A percentile compares a stretch with the other conserved stretches of the same genome.
These are phyloP conservation scores for Gymnocheta viridis DNA, from an alignment of 2,888 invertebrate genomes.

Conservation along the genomic window DNA sequence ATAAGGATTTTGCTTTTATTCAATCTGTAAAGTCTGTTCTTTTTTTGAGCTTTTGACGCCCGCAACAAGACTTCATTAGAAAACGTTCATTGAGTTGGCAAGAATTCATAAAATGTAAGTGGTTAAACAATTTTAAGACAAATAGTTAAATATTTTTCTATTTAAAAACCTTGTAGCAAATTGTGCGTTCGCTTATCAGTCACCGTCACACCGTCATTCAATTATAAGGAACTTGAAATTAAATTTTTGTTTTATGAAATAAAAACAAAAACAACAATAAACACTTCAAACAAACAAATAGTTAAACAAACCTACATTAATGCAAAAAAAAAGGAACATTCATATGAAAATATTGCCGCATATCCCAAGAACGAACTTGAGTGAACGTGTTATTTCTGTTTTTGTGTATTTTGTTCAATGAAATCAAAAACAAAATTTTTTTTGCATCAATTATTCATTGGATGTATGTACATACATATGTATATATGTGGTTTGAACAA, in stretches of 20 bases:
- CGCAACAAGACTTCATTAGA: too few relatives aligned
- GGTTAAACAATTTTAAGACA: too few relatives aligned
- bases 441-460: constrained; percentile 36
- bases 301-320: background rate
- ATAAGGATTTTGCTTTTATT: too few relatives aligned
- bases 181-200: constrained; percentile 50
- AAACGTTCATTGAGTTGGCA: too few relatives aligned
- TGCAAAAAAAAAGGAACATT: constrained; percentile 24
- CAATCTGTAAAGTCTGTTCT: too few relatives aligned
- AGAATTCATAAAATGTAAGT: too few relatives aligned
- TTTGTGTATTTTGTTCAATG: constrained; percentile 74
- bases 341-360: constrained; percentile 41
- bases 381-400: constrained; percentile 75
- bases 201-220: constrained; percentile 25
- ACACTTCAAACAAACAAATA: background rate
- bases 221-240: constrained; percentile 60
- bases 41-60: too few relatives aligned
- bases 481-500: constrained; percentile 28
- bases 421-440: constrained; percentile 72
- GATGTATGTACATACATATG: too few relatives aligned
- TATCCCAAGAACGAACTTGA: constrained; percentile 75
- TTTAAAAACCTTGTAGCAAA: constrained; percentile 4
- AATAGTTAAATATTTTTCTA: constrained; percentile 11
- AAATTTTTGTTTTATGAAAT: constrained; percentile 18
- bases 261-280: constrained; percentile 12